Base-by-base conservation (phyloP, 2,113 vertebrate species). In the Gnathonemus echidnorhynchus region DNA sequence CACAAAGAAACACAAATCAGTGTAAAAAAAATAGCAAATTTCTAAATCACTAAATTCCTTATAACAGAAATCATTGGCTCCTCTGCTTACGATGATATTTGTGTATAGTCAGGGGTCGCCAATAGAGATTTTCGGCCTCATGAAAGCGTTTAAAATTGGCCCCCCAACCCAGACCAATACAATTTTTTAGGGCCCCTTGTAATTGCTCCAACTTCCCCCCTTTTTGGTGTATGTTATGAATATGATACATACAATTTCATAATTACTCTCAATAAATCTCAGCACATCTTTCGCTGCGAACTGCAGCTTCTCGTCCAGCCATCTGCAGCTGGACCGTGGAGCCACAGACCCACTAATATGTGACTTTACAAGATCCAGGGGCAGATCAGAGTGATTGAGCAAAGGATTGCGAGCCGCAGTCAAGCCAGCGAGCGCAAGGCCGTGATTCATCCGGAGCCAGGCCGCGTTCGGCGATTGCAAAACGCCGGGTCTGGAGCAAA, bases 401-500 rank as follows among this genome's bases (percentile, higher is more conserved):
- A 91, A 58, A 52, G 66, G 24, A 70, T 13, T 42, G 90, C 89
- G 86, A 91, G 86, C 53, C 89, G 88, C 74, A 87, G 86, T 80
- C 90, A 89, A 89, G 91, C 92, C 88, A 87, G 91, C 90, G 90
- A 86, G 91, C 90, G 91, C 58, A 89, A 70, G 21, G 92, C 62
- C 62, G 0, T 35, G 92, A 95, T 90, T 95, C 93, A 95, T 95
- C 94, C 85, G 0, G 1, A 77, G 95, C 94, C 95, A 96, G 95
- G 89, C 85, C 91, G 91, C 92, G 93, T 91, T 90, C 91, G 66
- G 89, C 94, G 94, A 95, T 95, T 95, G 92, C 93, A 90, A 92
- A 93, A 83, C 91, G 77, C 91, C 90, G 90, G 88, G 94, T 70
- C 62, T 91, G 86, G 88, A 87, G 19, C 53, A 90, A 62, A 35